Evolutionary conservation across 2,113 vertebrate species (phyloP), one percentile per base, ranked within the genome.

Genomic region (Callocephalon fimbriatum): DNA sequence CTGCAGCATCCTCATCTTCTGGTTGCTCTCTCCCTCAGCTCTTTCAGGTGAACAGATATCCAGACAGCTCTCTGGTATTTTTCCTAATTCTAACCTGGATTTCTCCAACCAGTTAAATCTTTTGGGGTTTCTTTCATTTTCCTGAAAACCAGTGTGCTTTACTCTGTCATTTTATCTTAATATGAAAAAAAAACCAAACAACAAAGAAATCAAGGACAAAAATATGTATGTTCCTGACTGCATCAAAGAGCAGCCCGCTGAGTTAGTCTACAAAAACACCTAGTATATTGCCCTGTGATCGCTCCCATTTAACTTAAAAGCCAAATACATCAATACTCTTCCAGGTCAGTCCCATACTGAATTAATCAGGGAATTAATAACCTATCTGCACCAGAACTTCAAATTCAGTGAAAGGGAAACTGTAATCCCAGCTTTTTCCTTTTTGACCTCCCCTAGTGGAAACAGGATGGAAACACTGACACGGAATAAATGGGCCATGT

Each of bases 401-500:
- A 85, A 35, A 88, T 56, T 66, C 47, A 85, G 19, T 61, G 42
- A 85, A 48, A 86, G 22, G 7, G 18, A 81, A 88, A n/a, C 13
- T 38, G 20, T 32, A 37, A 70, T 42, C 18, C 32, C 56, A 61
- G 19, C 6, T 42, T 62, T 59, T 40, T 27, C 56, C 66, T 58
- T 82, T 95, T 32, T 56, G 21, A 65, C 12, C 10, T 72, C 8
- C 22, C 6, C 10, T 42, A 53, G 68, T 16, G 10, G 58, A 88
- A 91, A 51, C 0, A 3, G 51, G 42, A 82, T 0, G 1, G 13
- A 56, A 40, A 54, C 10, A 40, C 5, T 32, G 40, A 72, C 17
- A 45, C 0, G 0, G 29, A 40, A 72, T 27, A 82, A 92, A 44
- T 1, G 10, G 25, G 45, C 13, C 32, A 7, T 0, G 10, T 56